These are phyloP conservation scores for Temnothorax rugatulus DNA, from an alignment of 2,888 invertebrate species.

Conservation along the genomic window DNA sequence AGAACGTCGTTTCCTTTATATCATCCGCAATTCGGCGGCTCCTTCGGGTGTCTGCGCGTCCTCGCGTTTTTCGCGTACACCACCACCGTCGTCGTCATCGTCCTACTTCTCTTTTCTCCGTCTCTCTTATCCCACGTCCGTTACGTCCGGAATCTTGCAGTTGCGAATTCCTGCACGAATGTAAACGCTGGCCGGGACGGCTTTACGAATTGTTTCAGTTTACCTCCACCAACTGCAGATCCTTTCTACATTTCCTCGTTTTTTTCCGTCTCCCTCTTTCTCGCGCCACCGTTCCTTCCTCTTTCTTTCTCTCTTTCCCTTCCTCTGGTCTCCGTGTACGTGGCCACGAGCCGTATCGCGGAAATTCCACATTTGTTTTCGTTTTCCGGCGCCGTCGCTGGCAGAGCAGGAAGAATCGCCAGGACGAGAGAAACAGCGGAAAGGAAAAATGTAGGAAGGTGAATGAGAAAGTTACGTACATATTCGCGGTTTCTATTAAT, in stretches of 20 bases:
- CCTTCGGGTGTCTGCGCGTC: slow-evolving; percentile 41
- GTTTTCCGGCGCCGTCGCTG: slow-evolving; percentile 50
- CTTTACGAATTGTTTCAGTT: slow-evolving; percentile 76
- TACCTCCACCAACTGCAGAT: slow-evolving; percentile 37
- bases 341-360: slow-evolving; percentile 65
- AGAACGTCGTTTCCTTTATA: slow-evolving; percentile 28
- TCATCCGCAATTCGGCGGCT: slow-evolving; percentile 40
- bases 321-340: slow-evolving; percentile 46
- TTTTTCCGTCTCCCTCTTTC: background rate
- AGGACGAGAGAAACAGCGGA: slow-evolving; percentile 34
- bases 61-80: slow-evolving; percentile 58
- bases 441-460: slow-evolving; percentile 12
- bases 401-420: slow-evolving; percentile 57
- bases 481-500: slow-evolving; percentile 12
- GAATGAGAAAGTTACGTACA: slow-evolving; percentile 24
- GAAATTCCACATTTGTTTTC: slow-evolving; percentile 79
- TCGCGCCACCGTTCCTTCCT: background rate
- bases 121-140: slow-evolving; percentile 48
- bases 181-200: slow-evolving; percentile 76
- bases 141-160: slow-evolving; percentile 80
- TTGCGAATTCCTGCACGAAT: slow-evolving; percentile 82
- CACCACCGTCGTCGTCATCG: background rate
- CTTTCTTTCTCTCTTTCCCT: slow-evolving; percentile 48
- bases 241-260: slow-evolving; percentile 22
- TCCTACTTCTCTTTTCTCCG: slow-evolving; percentile 9